Base-by-base conservation (phyloP, 1,140 invertebrate species). In the Dreissena rostriformis region DNA sequence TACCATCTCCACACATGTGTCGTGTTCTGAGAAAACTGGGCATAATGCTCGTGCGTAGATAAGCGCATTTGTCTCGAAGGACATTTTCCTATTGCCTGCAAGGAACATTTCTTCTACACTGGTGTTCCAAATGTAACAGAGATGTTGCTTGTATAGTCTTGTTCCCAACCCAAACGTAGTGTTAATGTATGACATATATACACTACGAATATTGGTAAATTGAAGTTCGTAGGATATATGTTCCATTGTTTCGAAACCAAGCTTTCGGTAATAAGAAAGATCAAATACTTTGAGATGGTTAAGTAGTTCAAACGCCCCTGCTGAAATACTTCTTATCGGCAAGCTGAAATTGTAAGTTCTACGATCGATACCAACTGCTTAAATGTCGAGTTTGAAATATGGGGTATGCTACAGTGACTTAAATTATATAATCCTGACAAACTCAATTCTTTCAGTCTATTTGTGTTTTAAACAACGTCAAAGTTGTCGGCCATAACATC, bases 91-190 rank as follows among this genome's bases (percentile, higher is more conserved):
- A 74, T 73, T 71, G 12, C 12, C 24, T 7, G 14, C 51, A 28
- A 67, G 2, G 22, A 22, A 11, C 19, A 74, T 24, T 55, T 53
- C 80, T 15, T 19, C 17, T 19, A 68, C 67, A 24, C 10, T 82
- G 19, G 84, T 86, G n/a, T 85, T 75, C 63, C 71, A 70, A 15
- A 85, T 70, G 57, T 81, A 81, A 26, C 65, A 67, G 4, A 75
- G 19, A 24, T 81, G 53, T 51, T 49, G 7, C 63, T 39, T n/a
- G 11, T 24, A 55, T 5, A 85, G 2, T 22, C 17, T 8, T 4
- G 72, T 73, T 15, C 72, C 57, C 5, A 68, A 0, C 0, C 68
- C 70, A 29, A 67, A 76, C 22, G 71, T 51, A 15, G 0, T 24
- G 49, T 74, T 17, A 1, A 81, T 26, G 22, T 66, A 61, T 24